phyloP scores from a whole-genome alignment of 2,113 vertebrate genomes.

The Channa argus region DNA sequence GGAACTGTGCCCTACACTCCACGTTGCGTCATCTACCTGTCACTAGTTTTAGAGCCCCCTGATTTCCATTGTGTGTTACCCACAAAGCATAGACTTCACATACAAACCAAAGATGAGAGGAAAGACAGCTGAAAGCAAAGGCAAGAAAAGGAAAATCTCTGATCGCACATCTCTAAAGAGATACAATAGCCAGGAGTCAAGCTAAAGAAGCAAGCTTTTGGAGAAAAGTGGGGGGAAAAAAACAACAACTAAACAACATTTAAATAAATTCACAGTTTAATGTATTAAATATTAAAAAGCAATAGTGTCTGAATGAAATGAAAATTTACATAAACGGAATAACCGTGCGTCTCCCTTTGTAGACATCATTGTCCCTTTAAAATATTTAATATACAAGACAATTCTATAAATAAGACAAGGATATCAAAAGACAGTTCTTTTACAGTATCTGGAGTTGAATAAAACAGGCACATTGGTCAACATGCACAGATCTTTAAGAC shows the following conservation, averaged over 20 bases:
- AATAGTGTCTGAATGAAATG: slow-evolving; percentile 13
- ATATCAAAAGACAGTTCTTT: neutral
- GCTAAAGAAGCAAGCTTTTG: neutral
- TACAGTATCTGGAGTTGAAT: slow-evolving; percentile 11
- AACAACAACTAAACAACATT: neutral
- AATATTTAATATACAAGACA: neutral
- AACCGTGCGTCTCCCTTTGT: slow-evolving; percentile 7
- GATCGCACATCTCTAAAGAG: too few relatives aligned
- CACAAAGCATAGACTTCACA: too few relatives aligned
- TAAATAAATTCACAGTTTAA: slow-evolving; percentile 62
- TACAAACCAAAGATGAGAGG: too few relatives aligned
- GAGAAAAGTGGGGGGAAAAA: neutral
- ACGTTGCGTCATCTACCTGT: too few relatives aligned
- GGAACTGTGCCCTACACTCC: too few relatives aligned
- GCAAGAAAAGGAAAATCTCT: too few relatives aligned
- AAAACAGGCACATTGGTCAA: slow-evolving; percentile 20
- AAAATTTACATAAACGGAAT: slow-evolving; percentile 22
- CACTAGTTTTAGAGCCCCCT: too few relatives aligned
- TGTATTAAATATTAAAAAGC: slow-evolving; percentile 33
- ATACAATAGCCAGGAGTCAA: too few relatives aligned
- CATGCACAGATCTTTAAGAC: neutral
- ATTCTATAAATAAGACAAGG: slow-evolving; percentile 40
- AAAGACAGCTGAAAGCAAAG: too few relatives aligned
- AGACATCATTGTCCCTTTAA: slow-evolving; percentile 1
- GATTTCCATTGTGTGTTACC: too few relatives aligned